These are phyloP conservation scores for Pseudomyrmex flavicornis DNA, from an alignment of 1,140 invertebrate species.

Conservation along the genomic window DNA sequence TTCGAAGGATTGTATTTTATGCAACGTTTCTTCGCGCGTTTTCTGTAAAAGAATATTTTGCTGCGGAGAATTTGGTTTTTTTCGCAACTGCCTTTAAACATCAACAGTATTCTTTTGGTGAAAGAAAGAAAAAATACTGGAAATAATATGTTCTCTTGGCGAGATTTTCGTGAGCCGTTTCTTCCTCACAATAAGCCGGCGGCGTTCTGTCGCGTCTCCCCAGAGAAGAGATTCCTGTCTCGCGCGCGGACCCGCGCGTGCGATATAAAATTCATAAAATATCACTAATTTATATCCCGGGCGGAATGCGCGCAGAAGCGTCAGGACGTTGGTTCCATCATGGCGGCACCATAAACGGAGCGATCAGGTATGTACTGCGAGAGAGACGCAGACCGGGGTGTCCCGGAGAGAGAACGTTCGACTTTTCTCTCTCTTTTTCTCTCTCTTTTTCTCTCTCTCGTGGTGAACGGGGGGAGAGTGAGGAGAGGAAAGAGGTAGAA, in stretches of 20 bases:
- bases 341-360: conserved; percentile 57
- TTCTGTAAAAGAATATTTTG: too few relatives aligned
- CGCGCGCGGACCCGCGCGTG: background rate
- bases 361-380: conserved; percentile 33
- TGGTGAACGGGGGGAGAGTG: background rate
- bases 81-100: background rate
- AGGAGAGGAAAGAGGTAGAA: background rate
- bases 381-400: conserved; percentile 45
- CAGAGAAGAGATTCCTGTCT: conserved; percentile 13
- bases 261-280: conserved; percentile 59
- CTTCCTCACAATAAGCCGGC: conserved; percentile 48
- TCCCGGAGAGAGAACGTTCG: conserved; percentile 37
- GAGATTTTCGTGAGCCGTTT: background rate
- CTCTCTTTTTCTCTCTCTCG: conserved; percentile 34
- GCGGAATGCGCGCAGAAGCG: conserved; percentile 56
- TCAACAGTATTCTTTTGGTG: conserved; percentile 13
- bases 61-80: too few relatives aligned
- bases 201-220: background rate
- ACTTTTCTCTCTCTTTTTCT: background rate
- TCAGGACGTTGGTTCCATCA: conserved; percentile 55
- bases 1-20: too few relatives aligned
- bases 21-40: too few relatives aligned
- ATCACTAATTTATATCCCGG: conserved; percentile 55
- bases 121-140: background rate
- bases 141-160: background rate